Percentiles rank a stretch among this genome's conserved stretches.
These are phyloP conservation scores for Galago senegalensis DNA, from an alignment of 2,797 vertebrate genomes.

Conservation along the genomic window DNA sequence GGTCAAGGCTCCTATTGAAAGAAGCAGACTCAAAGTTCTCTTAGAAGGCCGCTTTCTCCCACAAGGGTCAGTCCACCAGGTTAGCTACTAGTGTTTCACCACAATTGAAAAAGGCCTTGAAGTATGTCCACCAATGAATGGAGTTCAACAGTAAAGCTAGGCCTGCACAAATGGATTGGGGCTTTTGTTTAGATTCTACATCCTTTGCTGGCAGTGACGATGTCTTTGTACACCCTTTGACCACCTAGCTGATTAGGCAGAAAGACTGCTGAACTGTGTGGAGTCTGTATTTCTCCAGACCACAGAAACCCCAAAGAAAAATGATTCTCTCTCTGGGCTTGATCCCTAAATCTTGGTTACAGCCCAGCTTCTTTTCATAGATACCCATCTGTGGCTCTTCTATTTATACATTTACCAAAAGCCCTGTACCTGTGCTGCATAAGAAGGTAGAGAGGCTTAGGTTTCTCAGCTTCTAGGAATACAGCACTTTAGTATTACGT, in stretches of 20 bases:
- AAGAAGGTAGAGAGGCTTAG: background rate
- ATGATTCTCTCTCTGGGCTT: background rate
- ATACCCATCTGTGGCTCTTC: background rate
- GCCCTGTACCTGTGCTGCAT: background rate
- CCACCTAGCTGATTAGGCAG: background rate
- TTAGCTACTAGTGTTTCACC: background rate
- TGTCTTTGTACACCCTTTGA: background rate
- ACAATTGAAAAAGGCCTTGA: background rate
- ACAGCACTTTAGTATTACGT: background rate
- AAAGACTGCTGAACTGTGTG: background rate
- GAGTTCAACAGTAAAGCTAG: background rate
- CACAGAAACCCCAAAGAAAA: conserved; percentile 6
- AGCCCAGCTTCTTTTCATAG: background rate
- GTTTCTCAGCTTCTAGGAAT: conserved; percentile 28
- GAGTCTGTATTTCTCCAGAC: background rate
- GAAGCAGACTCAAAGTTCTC: background rate
- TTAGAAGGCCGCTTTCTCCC: background rate
- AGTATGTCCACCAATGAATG: background rate
- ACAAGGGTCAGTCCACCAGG: background rate
- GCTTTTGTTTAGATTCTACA: background rate
- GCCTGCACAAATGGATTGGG: background rate
- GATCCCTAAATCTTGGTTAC: background rate
- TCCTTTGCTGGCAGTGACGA: background rate
- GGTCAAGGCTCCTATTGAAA: background rate
- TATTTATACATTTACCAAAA: background rate